These are phyloP conservation scores for Dipodomys stephensi DNA, from an alignment of 2,113 vertebrate species.

Conservation along the genomic window DNA sequence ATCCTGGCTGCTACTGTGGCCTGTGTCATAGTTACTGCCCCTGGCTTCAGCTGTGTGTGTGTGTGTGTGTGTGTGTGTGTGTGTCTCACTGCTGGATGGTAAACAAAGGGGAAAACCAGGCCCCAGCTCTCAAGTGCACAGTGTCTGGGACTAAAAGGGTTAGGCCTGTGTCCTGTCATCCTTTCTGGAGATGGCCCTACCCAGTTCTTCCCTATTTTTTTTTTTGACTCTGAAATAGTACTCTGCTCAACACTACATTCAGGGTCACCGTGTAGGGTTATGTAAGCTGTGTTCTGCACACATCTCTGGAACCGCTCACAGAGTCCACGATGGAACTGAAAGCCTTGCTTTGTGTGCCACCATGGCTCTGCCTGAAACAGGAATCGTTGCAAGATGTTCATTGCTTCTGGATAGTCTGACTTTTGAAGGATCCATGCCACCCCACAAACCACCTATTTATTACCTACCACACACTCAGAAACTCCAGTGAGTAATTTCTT, in stretches of 20 bases:
- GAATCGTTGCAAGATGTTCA: not conserved
- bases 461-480: not conserved
- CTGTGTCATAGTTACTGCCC: not conserved
- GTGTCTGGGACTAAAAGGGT: not conserved
- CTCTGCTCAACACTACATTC: not conserved
- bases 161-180: not conserved
- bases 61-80: no score
- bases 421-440: not conserved
- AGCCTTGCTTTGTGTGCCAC: fast-evolving
- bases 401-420: not conserved
- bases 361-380: not conserved
- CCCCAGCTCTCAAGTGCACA: not conserved
- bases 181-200: not conserved
- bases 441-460: not conserved
- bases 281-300: not conserved
- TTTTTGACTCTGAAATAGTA: not conserved
- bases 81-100: not conserved
- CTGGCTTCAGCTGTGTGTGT: not conserved
- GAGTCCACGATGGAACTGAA: fast-evolving
- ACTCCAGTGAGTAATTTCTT: conserved; percentile 7
- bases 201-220: not conserved
- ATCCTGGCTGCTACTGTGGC: not conserved
- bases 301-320: not conserved
- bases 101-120: not conserved
- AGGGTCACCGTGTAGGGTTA: not conserved